Evolutionary conservation across 2,113 vertebrate genomes (phyloP).

Genomic region (Trogon surrucura): DNA sequence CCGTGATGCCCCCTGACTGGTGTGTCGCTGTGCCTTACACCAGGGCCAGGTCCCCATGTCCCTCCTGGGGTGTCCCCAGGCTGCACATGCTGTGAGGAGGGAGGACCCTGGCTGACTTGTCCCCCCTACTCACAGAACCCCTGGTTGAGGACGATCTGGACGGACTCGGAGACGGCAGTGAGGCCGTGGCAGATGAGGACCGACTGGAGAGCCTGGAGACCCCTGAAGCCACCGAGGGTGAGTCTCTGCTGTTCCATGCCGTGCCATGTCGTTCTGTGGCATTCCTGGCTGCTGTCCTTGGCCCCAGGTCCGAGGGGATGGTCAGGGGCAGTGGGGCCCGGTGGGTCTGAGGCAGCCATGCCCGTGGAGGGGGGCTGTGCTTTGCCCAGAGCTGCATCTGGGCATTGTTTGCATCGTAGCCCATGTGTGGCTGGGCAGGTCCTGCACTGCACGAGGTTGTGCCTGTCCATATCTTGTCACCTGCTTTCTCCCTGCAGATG

Average conservation of each 20-base stretch:
- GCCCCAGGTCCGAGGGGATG: rapidly evolving
- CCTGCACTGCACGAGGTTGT: rapidly evolving
- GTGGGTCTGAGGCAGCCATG: not conserved
- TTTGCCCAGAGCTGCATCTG: rapidly evolving
- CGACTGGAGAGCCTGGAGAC: slow-evolving; percentile 47
- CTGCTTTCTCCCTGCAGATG: not conserved
- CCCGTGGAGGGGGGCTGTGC: too few species aligned
- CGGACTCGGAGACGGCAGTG: not conserved
- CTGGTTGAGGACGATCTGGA: slow-evolving; percentile 60
- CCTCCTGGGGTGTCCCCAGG: not conserved
- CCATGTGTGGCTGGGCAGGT: rapidly evolving
- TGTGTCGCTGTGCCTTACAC: too few species aligned
- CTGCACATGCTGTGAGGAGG: rapidly evolving
- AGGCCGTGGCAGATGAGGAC: slow-evolving; percentile 7
- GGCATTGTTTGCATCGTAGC: not conserved
- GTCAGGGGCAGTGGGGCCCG: too few species aligned
- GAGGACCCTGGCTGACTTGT: not conserved
- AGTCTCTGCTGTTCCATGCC: not conserved
- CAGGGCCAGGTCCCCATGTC: not conserved
- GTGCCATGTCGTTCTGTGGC: rapidly evolving
- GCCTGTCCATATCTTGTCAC: not conserved
- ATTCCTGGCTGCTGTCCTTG: not conserved
- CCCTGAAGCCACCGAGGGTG: not conserved
- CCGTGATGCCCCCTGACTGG: not conserved
- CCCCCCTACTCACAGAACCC: not conserved